Evolutionary conservation across 2,888 invertebrate genomes (phyloP), one percentile per base, ranked within the genome.

Genomic region (Liopterus haemorrhoidalis): DNA sequence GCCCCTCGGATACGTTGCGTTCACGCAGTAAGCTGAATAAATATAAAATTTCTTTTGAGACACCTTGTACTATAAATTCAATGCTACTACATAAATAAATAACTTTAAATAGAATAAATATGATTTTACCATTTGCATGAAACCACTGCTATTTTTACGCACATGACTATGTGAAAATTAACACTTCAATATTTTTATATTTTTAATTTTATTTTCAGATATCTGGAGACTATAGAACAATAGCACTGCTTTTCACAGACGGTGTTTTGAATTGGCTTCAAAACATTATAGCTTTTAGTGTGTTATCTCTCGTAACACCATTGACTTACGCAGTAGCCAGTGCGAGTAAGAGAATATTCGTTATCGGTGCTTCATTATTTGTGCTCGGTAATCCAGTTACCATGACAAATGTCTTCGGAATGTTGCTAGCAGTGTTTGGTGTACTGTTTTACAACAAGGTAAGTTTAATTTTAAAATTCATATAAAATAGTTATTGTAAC

Each of bases 281-380:
- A 70, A 97, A 95, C 63, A 83, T 94, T 58, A 81, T 93, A 40
- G 96, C 96, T 0, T 96, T 96, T 71, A 90, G 89, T 56, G 85
- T 96, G 41, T 75, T 97, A 55, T 88, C 90, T 41, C 71, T 87
- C 53, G 90, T 96, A 25, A 82, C 93, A n/a, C 93, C 96, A 27
- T 74, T 96, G 21, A 90, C 92, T 1, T 96, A 96, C 69, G 93
- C 94, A 1, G 94, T 96, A 44, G 93, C 93, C 40, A 95, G 90
- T 68, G 90, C 92, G 18, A 91, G 93, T 41, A 96, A 96, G 71
- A 76, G 95, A 57, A 90, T 93, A 55, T 87, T 83, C 56, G 90
- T 96, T 43, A 95, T 96, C 63, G 83, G 78, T 8, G 82, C 88
- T 21, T 94, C 95, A 33, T 73, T 96, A 54, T 68, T 94, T 52